Conservation (phyloP, 1,140 invertebrate species). For the Globodera ellingtonae region DNA sequence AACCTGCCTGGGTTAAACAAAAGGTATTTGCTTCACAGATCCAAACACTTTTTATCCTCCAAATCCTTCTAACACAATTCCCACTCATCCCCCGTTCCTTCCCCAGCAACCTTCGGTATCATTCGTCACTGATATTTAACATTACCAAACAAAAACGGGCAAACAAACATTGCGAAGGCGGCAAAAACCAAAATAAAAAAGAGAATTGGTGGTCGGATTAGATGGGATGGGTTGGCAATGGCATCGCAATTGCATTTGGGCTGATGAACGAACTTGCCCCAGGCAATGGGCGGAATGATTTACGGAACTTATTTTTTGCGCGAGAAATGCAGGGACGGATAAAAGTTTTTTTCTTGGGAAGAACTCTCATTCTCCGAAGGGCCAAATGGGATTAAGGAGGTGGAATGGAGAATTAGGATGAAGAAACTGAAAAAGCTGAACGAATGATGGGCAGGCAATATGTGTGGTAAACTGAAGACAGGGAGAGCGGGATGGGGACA, state of each 20-base stretch:
- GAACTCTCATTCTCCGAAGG: neutral
- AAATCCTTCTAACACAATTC: neutral
- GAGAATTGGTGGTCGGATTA: neutral
- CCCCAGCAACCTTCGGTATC: neutral
- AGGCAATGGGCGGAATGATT: neutral
- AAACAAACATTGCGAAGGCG: neutral
- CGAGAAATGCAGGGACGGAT: neutral
- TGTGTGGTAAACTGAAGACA: neutral
- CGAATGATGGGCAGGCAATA: neutral
- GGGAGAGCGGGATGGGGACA: neutral
- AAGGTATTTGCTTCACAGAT: neutral
- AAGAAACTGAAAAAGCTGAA: neutral
- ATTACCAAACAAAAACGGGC: constrained; percentile 1
- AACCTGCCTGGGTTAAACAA: neutral
- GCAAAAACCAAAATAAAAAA: neutral
- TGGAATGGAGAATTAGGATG: no score
- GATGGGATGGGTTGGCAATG: neutral
- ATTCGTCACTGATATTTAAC: neutral
- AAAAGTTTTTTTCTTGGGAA: neutral
- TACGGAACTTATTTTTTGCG: neutral
- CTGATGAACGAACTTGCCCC: neutral
- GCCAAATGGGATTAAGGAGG: neutral
- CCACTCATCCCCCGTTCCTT: no score
- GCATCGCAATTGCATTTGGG: neutral
- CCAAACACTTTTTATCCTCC: neutral